Evolutionary conservation across 2,113 vertebrate genomes (phyloP).

Genomic region (Solea solea): DNA sequence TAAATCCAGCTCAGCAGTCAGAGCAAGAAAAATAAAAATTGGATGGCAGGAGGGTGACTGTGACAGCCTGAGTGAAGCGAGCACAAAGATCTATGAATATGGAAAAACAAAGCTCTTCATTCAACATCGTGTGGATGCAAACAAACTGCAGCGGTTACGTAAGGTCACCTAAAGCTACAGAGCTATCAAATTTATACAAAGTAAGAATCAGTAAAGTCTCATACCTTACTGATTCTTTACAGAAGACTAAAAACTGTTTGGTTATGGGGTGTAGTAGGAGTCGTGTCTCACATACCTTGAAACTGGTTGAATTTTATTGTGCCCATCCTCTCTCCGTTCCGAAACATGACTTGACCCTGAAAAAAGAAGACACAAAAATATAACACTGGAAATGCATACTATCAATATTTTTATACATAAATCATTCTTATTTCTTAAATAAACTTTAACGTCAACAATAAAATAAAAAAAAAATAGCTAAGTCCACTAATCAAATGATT

Average conservation of each 20-base stretch:
- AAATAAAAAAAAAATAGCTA: background rate
- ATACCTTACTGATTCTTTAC: no score
- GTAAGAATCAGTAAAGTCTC: no score
- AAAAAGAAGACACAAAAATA: slow-evolving; percentile 43
- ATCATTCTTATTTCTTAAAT: no score
- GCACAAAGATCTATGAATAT: background rate
- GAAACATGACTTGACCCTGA: slow-evolving; percentile 99
- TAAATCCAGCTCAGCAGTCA: background rate
- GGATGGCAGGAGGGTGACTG: background rate
- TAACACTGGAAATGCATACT: background rate
- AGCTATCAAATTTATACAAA: no score
- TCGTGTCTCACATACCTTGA: slow-evolving; percentile 88
- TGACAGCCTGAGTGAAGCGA: background rate
- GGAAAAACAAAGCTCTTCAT: background rate
- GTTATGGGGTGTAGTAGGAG: background rate
- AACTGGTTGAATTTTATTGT: slow-evolving; percentile 99
- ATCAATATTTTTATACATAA: background rate
- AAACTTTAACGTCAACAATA: no score
- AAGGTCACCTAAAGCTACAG: no score
- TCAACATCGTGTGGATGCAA: background rate
- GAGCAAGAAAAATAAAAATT: background rate
- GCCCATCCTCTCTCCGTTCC: slow-evolving; percentile 98
- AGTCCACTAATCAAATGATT: slow-evolving; percentile 43
- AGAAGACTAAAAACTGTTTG: background rate
- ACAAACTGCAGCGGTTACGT: no score